phyloP scores from a whole-genome alignment of 2,797 vertebrate genomes.

The Eulemur rubriventer region DNA sequence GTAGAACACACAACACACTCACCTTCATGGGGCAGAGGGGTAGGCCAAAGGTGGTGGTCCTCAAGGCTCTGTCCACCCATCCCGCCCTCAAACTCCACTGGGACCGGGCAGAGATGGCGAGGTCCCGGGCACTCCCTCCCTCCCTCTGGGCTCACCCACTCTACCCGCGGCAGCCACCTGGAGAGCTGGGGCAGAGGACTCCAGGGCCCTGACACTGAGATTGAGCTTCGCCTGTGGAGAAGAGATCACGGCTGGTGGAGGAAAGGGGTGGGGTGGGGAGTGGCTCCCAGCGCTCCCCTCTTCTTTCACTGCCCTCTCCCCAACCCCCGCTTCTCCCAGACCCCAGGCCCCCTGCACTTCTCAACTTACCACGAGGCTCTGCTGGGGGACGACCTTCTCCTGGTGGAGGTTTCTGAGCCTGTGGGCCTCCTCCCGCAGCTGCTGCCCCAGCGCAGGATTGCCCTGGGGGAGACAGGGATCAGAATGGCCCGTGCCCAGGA shows the following conservation, averaged over 20 bases:
- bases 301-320: background rate
- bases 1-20: background rate
- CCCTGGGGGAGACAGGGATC: conserved; percentile 72
- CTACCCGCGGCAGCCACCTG: conserved; percentile 75
- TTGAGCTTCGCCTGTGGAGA: conserved; percentile 82
- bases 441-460: conserved; percentile 54
- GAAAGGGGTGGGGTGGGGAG: background rate
- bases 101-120: background rate
- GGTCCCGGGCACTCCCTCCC: background rate
- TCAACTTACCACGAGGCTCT: conserved; percentile 81
- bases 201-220: conserved; percentile 78
- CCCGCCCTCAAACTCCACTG: background rate
- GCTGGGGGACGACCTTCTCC: conserved; percentile 74
- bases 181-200: conserved; percentile 67
- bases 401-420: conserved; percentile 76
- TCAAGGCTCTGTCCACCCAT: background rate
- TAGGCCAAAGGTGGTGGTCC: background rate
- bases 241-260: background rate
- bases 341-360: background rate
- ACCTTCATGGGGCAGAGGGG: background rate
- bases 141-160: background rate
- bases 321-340: background rate
- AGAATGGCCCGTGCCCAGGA: background rate
- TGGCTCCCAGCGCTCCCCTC: rapidly evolving
- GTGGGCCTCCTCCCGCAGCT: conserved; percentile 67